phyloP scores from a whole-genome alignment of 2,113 vertebrate genomes.

The Serilophus lunatus region DNA sequence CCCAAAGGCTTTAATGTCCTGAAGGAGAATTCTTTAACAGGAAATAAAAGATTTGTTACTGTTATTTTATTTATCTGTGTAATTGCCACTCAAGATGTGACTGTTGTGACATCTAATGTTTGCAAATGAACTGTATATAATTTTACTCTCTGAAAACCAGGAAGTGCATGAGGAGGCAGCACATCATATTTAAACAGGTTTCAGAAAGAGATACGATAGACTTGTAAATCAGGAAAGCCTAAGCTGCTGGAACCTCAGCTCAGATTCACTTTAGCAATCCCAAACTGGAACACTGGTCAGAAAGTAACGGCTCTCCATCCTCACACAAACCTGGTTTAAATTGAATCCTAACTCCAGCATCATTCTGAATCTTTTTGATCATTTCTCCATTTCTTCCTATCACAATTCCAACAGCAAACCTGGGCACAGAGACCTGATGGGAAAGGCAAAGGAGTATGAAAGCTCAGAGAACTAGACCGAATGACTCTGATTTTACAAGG shows the following conservation, averaged over 20 bases:
- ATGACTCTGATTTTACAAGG: slow-evolving; percentile 20
- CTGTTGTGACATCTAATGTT: not conserved
- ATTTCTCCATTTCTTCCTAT: slow-evolving; percentile 98
- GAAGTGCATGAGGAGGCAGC: slow-evolving; percentile 12
- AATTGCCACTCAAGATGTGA: not conserved
- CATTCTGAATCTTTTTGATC: slow-evolving; percentile 99
- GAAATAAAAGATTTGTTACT: not conserved
- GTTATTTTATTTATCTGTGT: not conserved
- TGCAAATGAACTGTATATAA: not conserved
- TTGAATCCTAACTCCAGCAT: slow-evolving; percentile 96
- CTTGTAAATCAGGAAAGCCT: slow-evolving; percentile 1
- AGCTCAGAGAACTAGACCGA: slow-evolving; percentile 29
- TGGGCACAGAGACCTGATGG: slow-evolving; percentile 90
- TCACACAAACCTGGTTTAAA: slow-evolving; percentile 92
- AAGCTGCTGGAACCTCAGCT: not conserved
- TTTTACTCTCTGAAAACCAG: slow-evolving; percentile 26
- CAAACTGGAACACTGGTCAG: not conserved
- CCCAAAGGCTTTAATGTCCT: slow-evolving; percentile 60
- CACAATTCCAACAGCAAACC: slow-evolving; percentile 96
- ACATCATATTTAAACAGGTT: not conserved
- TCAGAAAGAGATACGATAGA: slow-evolving; percentile 25
- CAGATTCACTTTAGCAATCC: not conserved
- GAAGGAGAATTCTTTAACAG: slow-evolving; percentile 8
- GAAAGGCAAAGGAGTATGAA: slow-evolving; percentile 48
- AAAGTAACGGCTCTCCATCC: slow-evolving; percentile 22